These are phyloP conservation scores for Lysiphlebus fabarum DNA, from an alignment of 1,140 invertebrate genomes.

Conservation along the genomic window DNA sequence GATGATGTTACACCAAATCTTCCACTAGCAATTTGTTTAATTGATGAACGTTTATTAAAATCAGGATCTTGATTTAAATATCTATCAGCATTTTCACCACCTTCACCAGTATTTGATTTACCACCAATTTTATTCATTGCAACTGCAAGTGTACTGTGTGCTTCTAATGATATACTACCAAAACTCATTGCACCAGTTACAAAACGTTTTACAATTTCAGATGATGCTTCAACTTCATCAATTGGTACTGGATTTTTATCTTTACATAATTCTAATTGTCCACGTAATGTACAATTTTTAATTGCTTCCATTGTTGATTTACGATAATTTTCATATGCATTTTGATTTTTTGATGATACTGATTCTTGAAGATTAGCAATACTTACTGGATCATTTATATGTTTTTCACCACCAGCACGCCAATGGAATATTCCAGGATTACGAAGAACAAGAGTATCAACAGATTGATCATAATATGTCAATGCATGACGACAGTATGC, in stretches of 20 bases:
- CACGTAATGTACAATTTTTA: conserved; percentile 83
- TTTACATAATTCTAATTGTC: conserved; percentile 83
- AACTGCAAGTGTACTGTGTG: conserved; percentile 90
- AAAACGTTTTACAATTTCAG: conserved; percentile 93
- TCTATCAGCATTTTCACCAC: conserved; percentile 83
- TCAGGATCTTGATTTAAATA: conserved; percentile 70
- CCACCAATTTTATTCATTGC: conserved; percentile 96
- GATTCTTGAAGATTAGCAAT: conserved; percentile 95
- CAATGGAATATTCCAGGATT: conserved; percentile 96
- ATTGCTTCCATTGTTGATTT: conserved; percentile 86
- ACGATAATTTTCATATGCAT: conserved; percentile 84
- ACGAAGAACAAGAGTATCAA: conserved; percentile 78
- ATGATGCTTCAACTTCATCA: conserved; percentile 85
- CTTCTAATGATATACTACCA: conserved; percentile 90
- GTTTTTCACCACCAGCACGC: conserved; percentile 95
- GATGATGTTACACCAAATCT: conserved; percentile 97
- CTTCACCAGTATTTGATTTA: conserved; percentile 97
- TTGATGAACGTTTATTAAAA: conserved; percentile 75
- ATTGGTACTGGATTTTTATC: conserved; percentile 76
- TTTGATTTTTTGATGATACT: conserved; percentile 73
- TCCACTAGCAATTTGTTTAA: conserved; percentile 94
- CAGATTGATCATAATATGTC: conserved; percentile 68
- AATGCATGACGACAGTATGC: conserved; percentile 79
- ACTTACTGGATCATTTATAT: conserved; percentile 93
- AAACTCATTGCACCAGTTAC: conserved; percentile 84